Percentiles rank a stretch among this genome's conserved stretches.
Conservation (phyloP, 2,797 vertebrate genomes). For the Poeciliopsis infans region DNA sequence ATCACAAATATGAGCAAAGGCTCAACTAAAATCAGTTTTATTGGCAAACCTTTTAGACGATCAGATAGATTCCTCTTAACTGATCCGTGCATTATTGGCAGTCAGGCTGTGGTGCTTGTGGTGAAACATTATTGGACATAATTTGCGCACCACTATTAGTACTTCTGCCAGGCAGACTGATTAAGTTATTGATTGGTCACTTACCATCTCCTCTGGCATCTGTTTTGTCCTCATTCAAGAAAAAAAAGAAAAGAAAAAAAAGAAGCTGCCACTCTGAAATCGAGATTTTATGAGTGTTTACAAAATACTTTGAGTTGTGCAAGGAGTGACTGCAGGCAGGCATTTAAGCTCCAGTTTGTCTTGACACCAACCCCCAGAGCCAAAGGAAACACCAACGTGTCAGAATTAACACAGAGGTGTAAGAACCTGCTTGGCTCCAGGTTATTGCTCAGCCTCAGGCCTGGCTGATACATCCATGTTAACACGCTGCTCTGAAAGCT, state of each 20-base stretch:
- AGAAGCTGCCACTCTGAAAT: conserved; percentile 37
- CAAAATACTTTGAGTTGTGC: conserved; percentile 23
- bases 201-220: conserved; percentile 26
- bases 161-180: conserved; percentile 49
- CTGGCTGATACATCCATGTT: conserved; percentile 49
- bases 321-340: conserved; percentile 46
- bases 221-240: conserved; percentile 28
- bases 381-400: conserved; percentile 71
- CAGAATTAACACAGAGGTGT: conserved; percentile 70
- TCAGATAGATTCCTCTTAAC: conserved; percentile 31
- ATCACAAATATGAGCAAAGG: conserved; percentile 23
- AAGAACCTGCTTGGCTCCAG: conserved; percentile 42
- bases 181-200: conserved; percentile 58
- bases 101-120: conserved; percentile 32
- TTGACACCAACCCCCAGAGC: conserved; percentile 64
- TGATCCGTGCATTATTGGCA: conserved; percentile 37
- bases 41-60: conserved; percentile 53
- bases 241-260: no score
- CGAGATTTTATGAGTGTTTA: conserved; percentile 39
- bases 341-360: conserved; percentile 71
- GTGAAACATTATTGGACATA: conserved; percentile 41
- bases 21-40: conserved; percentile 33
- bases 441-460: conserved; percentile 51
- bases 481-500: conserved; percentile 37
- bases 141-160: conserved; percentile 52